These are phyloP conservation scores for Festucalex cinctus DNA, from an alignment of 2,113 vertebrate genomes.

Conservation along the genomic window DNA sequence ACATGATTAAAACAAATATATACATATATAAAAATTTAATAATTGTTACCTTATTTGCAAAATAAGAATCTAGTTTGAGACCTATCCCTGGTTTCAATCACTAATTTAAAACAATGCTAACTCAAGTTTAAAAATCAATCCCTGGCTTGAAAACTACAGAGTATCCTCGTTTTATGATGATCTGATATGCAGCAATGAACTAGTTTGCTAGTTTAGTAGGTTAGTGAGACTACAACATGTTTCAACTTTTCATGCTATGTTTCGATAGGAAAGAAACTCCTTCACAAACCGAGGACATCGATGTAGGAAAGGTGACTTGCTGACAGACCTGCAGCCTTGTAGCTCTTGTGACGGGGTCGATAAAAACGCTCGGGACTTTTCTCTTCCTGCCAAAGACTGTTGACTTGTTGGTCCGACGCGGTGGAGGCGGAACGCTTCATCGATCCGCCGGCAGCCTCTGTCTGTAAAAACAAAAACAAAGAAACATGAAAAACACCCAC, in stretches of 20 bases:
- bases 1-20: too few species aligned
- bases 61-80: neutral
- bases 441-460: slow-evolving; percentile 80
- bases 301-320: neutral
- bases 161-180: neutral
- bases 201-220: too few species aligned
- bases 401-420: slow-evolving; percentile 83
- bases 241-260: too few species aligned
- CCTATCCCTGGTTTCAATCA: too few species aligned
- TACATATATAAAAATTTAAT: too few species aligned
- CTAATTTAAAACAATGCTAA: neutral
- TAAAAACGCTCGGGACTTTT: slow-evolving; percentile 85
- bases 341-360: slow-evolving; percentile 90
- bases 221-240: too few species aligned
- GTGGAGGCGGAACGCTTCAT: slow-evolving; percentile 89
- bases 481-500: slow-evolving; percentile 27
- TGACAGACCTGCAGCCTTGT: slow-evolving; percentile 84
- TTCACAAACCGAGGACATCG: too few species aligned
- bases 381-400: slow-evolving; percentile 88
- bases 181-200: too few species aligned
- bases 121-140: neutral
- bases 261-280: too few species aligned
- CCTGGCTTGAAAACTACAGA: neutral
- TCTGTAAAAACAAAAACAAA: slow-evolving; percentile 54
- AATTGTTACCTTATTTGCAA: too few species aligned